Conservation (phyloP, 2,113 vertebrate species). For the Pontoporia blainvillei region DNA sequence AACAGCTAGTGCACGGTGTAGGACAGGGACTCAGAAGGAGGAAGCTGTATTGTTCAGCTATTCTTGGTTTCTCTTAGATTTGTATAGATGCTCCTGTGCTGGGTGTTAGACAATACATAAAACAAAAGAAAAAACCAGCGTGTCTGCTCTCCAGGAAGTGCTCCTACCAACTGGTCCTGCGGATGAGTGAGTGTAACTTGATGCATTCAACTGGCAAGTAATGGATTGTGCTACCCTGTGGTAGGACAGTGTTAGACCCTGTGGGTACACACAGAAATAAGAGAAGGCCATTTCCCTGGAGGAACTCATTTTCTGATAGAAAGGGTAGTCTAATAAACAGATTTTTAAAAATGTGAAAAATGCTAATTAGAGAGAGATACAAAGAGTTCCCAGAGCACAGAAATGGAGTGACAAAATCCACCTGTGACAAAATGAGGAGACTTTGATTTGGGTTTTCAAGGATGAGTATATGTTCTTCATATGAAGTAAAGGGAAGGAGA, state of each 20-base stretch:
- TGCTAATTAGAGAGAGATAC: constrained; percentile 9
- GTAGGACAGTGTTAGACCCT: not conserved
- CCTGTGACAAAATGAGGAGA: not conserved
- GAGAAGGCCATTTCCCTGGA: not conserved
- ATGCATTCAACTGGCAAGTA: not conserved
- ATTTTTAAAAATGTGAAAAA: not conserved
- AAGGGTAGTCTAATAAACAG: constrained; percentile 19
- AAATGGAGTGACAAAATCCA: not conserved
- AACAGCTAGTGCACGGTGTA: not conserved
- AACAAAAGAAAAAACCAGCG: not conserved
- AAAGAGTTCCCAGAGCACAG: not conserved
- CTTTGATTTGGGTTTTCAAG: not conserved
- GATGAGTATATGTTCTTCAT: not conserved
- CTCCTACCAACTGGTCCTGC: not conserved
- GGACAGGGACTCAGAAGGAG: not conserved
- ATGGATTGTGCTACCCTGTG: not conserved
- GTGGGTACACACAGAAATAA: not conserved
- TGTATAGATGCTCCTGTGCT: not conserved
- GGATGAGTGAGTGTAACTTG: not conserved
- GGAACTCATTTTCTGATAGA: not conserved
- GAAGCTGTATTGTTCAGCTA: not conserved
- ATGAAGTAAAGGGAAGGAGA: not conserved
- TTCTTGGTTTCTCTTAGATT: not conserved
- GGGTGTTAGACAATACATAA: not conserved
- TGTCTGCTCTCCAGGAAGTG: not conserved